These are phyloP conservation scores for Philotrypesis tridentata DNA, from an alignment of 1,140 invertebrate species.

Conservation along the genomic window DNA sequence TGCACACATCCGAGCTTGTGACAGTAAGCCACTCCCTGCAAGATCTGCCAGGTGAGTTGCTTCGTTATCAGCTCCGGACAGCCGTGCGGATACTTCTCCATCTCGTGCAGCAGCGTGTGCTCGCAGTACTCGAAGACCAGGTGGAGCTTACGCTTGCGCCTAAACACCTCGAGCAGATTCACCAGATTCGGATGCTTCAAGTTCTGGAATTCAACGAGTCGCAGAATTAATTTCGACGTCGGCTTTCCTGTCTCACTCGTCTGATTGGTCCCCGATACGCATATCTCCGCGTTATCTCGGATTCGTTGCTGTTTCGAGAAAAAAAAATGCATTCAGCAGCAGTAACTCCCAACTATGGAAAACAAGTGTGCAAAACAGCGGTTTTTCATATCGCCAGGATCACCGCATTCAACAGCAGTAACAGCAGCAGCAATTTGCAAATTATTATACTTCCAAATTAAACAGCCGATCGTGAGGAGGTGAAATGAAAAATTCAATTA, in stretches of 20 bases:
- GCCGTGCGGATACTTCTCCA: constrained; percentile 90
- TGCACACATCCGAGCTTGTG: constrained; percentile 97
- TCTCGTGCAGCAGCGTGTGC: constrained; percentile 95
- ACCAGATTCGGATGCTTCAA: constrained; percentile 98
- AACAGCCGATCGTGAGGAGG: neutral
- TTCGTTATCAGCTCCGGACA: constrained; percentile 91
- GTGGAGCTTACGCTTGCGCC: constrained; percentile 96
- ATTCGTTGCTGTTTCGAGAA: too few species aligned
- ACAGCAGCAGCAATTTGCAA: neutral
- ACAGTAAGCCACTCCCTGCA: constrained; percentile 96
- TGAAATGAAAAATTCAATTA: neutral
- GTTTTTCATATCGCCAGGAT: neutral
- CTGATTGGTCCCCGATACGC: too few species aligned
- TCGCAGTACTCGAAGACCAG: constrained; percentile 99
- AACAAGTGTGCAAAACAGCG: neutral
- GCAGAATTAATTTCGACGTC: neutral
- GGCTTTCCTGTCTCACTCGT: too few species aligned
- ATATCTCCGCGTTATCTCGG: too few species aligned
- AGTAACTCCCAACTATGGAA: too few species aligned
- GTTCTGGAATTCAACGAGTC: constrained; percentile 79
- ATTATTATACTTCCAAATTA: neutral
- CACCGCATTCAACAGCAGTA: too few species aligned
- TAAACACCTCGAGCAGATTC: constrained; percentile 98
- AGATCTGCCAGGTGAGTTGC: constrained; percentile 95
- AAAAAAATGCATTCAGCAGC: too few species aligned